Evolutionary conservation across 2,888 invertebrate species (phyloP).

Genomic region (Ephialtes manifestator): DNA sequence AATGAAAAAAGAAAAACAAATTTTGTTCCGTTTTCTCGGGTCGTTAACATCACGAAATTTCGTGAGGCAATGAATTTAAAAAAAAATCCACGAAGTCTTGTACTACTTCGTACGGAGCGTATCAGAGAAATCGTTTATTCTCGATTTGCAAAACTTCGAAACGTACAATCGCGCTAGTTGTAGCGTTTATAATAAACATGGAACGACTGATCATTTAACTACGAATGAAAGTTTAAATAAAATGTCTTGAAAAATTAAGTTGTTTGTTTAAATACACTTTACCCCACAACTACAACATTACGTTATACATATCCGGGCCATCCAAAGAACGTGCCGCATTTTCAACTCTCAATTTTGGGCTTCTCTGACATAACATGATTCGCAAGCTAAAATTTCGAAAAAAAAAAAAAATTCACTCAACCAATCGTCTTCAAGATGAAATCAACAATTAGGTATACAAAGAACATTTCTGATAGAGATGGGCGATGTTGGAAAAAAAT

Average conservation of each 20-base stretch:
- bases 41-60: conserved; percentile 13
- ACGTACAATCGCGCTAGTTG: conserved; percentile 25
- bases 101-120: not conserved
- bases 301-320: too few relatives aligned
- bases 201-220: conserved; percentile 42
- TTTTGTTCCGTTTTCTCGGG: not conserved
- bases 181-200: conserved; percentile 40
- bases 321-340: too few relatives aligned
- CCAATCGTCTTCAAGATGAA: too few relatives aligned
- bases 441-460: too few relatives aligned
- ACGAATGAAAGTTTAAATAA: conserved; percentile 38
- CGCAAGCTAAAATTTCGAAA: too few relatives aligned
- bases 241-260: conserved; percentile 25
- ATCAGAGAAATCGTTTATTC: conserved; percentile 3
- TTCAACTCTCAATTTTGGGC: too few relatives aligned
- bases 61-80: not conserved
- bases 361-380: too few relatives aligned
- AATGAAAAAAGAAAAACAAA: not conserved
- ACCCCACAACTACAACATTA: not conserved
- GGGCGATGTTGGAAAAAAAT: too few relatives aligned
- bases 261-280: not conserved
- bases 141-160: conserved; percentile 5
- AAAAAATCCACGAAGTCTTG: not conserved
- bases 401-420: too few relatives aligned
- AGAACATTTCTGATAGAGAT: too few relatives aligned